Base-by-base conservation (phyloP, 1,140 invertebrate genomes). In the Lepidurus apus region DNA sequence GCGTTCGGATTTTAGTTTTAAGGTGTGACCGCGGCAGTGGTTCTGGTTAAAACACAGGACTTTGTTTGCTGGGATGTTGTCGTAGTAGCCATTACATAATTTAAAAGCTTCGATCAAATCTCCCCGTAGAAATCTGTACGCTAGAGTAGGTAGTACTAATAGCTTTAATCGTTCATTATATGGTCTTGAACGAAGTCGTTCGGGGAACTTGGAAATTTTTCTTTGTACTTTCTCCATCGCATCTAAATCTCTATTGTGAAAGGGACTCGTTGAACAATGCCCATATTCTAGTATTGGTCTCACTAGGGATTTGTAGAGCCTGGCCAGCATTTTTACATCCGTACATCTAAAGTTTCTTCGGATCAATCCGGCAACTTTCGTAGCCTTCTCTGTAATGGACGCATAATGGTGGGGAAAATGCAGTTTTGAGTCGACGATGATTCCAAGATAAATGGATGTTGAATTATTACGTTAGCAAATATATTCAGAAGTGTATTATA, bases 251-350 rank as follows among this genome's bases (percentile, higher is more conserved):
- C 43, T 76, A 43, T 43, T 76, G n/a, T 42, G 42, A 43, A 1
- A 76, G 17, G 75, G 75, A 42, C 75, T 1, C 42, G 34, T 76
- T 42, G 75, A 76, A 76, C 75, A 76, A 76, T 76, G n/a, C n/a
- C n/a, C n/a, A n/a, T n/a, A n/a, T n/a, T n/a, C n/a, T n/a, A n/a
- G n/a, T n/a, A n/a, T n/a, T 43, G 75, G 42, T 34, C 75, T 17
- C 10, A 76, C 34, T 17, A 76, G 75, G 7, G 75, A 76, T 43
- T 76, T 76, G 43, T 76, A 76, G 17, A 76, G 75, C 75, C 1
- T 4, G 43, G 34, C 75, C 17, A 76, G 4, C 75, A 34, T 42
- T 42, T 76, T 42, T 1, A 13, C 34, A 42, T 76, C 75, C 75
- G 34, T 43, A 43, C 75, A 76, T 43, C 13, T 42, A 11, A 76